These are phyloP conservation scores for Desoria tigrina DNA, from an alignment of 2,888 invertebrate genomes.

Conservation along the genomic window DNA sequence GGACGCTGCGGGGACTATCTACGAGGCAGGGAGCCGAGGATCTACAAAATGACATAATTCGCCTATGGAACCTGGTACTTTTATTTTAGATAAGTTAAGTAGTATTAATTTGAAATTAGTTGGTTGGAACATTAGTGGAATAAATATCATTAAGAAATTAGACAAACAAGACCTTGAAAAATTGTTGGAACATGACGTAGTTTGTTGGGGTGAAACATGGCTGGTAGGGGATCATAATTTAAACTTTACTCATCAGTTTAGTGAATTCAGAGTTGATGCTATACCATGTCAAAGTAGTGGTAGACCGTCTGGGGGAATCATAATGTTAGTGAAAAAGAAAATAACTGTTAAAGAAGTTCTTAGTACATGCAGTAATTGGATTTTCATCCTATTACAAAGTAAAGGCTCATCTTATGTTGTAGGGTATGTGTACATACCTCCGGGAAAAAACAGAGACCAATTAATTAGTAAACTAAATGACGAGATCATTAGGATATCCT, in stretches of 20 bases:
- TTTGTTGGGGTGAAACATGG: conserved; percentile 3
- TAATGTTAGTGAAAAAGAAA: background rate
- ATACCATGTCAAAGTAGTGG: background rate
- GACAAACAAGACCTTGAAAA: background rate
- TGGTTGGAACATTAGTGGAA: background rate
- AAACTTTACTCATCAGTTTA: background rate
- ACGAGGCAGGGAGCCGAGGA: background rate
- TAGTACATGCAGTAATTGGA: background rate
- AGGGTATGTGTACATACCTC: background rate
- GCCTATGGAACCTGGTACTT: background rate
- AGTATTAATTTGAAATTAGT: too few species aligned
- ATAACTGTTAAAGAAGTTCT: background rate
- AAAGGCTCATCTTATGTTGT: background rate
- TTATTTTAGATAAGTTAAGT: background rate
- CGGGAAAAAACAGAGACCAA: background rate
- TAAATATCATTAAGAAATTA: background rate
- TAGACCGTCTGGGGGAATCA: conserved; percentile 2
- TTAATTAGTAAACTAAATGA: background rate
- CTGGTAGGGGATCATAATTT: background rate
- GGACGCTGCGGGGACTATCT: background rate
- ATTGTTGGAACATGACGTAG: background rate
- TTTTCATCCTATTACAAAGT: background rate
- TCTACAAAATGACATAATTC: background rate
- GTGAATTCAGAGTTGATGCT: background rate
- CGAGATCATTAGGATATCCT: background rate